Evolutionary conservation across 2,113 vertebrate genomes (phyloP).

Genomic region (Tragelaphus scriptus): DNA sequence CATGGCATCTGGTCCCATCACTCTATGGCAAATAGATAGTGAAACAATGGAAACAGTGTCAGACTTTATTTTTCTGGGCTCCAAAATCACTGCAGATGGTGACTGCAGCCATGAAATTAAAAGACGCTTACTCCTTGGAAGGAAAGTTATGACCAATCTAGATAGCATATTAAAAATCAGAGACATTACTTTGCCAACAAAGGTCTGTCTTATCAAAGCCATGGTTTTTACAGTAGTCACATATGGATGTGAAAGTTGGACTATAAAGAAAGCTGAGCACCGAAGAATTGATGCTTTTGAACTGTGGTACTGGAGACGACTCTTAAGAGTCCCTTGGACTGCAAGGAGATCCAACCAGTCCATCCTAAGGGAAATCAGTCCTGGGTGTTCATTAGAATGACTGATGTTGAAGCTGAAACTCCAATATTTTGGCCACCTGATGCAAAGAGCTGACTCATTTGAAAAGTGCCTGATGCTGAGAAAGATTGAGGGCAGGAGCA

Average conservation of each 20-base stretch:
- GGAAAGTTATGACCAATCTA: neutral
- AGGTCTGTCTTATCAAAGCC: neutral
- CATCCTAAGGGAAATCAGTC: neutral
- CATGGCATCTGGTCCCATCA: neutral
- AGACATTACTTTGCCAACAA: neutral
- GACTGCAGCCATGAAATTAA: neutral
- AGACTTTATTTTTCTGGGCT: neutral
- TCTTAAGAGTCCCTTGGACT: neutral
- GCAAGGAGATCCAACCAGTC: neutral
- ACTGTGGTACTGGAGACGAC: neutral
- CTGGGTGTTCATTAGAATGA: neutral
- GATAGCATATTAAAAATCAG: neutral
- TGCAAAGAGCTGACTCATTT: neutral
- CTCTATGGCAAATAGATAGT: neutral
- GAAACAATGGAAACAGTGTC: neutral
- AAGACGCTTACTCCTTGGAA: neutral
- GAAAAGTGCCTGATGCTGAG: neutral
- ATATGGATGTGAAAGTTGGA: neutral
- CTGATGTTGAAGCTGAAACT: neutral
- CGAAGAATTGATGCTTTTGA: neutral
- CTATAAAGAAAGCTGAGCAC: neutral
- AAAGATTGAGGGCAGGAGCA: neutral
- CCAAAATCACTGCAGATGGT: neutral
- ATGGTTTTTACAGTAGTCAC: neutral
- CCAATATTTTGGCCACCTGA: neutral